Conservation (phyloP, 1,140 invertebrate genomes). For the Drosophila quadrilineata region DNA sequence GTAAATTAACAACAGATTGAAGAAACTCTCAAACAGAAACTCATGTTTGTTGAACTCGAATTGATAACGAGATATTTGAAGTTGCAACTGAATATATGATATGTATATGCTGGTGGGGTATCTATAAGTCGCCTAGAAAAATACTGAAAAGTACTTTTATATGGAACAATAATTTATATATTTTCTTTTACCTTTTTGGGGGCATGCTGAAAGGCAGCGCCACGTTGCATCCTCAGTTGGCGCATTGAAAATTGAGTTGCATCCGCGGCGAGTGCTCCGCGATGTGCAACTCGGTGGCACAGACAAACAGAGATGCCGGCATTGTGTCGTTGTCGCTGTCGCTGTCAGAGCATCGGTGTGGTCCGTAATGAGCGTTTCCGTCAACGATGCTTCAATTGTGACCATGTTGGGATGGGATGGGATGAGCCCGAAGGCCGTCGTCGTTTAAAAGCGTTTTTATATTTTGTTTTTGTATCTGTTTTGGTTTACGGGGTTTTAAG, state of each 20-base stretch:
- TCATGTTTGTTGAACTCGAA: too few species aligned
- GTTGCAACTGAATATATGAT: too few species aligned
- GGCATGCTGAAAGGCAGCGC: slow-evolving; percentile 16
- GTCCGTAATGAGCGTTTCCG: slow-evolving; percentile 65
- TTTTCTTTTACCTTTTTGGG: slow-evolving; percentile 51
- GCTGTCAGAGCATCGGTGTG: too few species aligned
- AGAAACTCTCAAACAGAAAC: not conserved
- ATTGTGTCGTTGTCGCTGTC: not conserved
- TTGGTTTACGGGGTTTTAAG: slow-evolving; percentile 15
- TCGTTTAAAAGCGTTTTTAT: slow-evolving; percentile 55
- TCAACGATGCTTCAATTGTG: slow-evolving; percentile 42
- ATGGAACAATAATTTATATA: slow-evolving; percentile 17
- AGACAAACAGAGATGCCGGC: slow-evolving; percentile 26
- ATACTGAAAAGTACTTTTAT: slow-evolving; percentile 4
- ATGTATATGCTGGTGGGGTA: not conserved
- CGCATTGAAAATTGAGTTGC: slow-evolving; percentile 28
- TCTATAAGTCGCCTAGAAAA: not conserved
- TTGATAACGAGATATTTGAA: too few species aligned
- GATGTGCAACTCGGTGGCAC: slow-evolving; percentile 41
- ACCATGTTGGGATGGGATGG: too few species aligned
- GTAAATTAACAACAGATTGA: too few species aligned
- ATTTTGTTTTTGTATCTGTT: slow-evolving; percentile 42
- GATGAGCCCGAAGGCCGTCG: not conserved
- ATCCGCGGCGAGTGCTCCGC: not conserved
- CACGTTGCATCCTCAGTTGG: slow-evolving; percentile 4